Conservation (phyloP, 37 sponge, comb jelly and placozoan species). For the Ianthella basta region DNA sequence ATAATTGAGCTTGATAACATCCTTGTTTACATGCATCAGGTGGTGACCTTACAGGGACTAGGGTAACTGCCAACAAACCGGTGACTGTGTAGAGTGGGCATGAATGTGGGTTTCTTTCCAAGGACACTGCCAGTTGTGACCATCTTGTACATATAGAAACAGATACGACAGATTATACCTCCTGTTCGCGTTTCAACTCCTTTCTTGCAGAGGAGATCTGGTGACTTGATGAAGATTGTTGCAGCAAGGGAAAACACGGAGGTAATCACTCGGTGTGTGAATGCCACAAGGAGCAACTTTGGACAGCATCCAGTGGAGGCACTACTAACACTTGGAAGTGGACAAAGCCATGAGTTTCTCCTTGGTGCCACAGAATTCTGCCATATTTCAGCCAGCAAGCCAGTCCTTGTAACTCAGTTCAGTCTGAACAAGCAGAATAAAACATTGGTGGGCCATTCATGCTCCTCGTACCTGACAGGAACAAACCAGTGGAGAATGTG, state of each 20-base stretch:
- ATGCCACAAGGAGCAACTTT: background rate
- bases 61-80: background rate
- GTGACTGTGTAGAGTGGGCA: slow-evolving; percentile 25
- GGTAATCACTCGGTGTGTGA: slow-evolving; percentile 1
- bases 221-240: background rate
- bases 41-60: slow-evolving; percentile 3
- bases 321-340: background rate
- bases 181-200: slow-evolving; percentile 1
- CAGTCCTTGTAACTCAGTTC: slow-evolving; percentile 13
- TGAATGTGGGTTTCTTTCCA: slow-evolving; percentile 5
- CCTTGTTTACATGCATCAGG: background rate
- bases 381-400: background rate
- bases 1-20: background rate
- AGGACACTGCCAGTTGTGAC: slow-evolving; percentile 35
- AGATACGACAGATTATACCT: too few relatives aligned
- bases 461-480: background rate
- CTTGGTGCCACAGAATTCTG: background rate
- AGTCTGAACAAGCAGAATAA: background rate
- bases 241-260: background rate
- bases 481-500: background rate
- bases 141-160: slow-evolving; percentile 23
- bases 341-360: background rate
- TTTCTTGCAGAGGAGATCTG: background rate
- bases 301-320: background rate
- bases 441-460: slow-evolving; percentile 10